phyloP scores from a whole-genome alignment of 2,888 invertebrate genomes.

The Eupelmus urozonus region DNA sequence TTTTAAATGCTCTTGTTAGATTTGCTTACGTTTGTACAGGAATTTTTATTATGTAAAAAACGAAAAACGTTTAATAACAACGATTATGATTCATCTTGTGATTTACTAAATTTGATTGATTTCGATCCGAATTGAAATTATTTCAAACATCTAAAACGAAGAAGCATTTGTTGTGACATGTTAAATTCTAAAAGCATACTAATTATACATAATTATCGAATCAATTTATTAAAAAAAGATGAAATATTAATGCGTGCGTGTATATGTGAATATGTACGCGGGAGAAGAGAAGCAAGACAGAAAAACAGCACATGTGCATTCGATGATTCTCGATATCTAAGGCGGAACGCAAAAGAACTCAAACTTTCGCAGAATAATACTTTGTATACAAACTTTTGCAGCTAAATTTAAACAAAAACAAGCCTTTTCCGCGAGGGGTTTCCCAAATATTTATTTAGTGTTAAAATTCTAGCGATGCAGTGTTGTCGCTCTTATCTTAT shows the following conservation, averaged over 20 bases:
- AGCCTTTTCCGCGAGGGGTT: constrained; percentile 21
- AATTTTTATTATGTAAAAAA: constrained; percentile 32
- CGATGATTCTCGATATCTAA: not conserved
- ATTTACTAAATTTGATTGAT: constrained; percentile 31
- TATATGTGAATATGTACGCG: constrained; percentile 35
- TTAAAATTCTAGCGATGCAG: constrained; percentile 7
- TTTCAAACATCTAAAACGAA: no score
- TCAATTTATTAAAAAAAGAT: constrained; percentile 35
- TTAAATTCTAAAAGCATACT: constrained; percentile 32
- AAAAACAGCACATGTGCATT: constrained; percentile 19
- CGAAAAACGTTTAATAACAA: constrained; percentile 39
- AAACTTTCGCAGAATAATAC: not conserved
- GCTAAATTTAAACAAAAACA: constrained; percentile 36
- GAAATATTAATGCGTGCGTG: constrained; percentile 15
- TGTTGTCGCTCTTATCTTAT: constrained; percentile 8
- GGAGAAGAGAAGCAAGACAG: constrained; percentile 9
- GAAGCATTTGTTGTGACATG: constrained; percentile 22
- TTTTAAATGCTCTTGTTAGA: constrained; percentile 42
- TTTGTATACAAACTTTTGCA: constrained; percentile 48
- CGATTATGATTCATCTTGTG: constrained; percentile 39
- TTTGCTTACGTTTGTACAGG: constrained; percentile 33
- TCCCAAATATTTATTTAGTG: constrained; percentile 38
- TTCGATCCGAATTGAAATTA: no score
- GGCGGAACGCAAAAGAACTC: not conserved
- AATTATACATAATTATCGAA: constrained; percentile 44